Conservation (phyloP, 1,140 invertebrate species). For the Macrostomum lignano region DNA sequence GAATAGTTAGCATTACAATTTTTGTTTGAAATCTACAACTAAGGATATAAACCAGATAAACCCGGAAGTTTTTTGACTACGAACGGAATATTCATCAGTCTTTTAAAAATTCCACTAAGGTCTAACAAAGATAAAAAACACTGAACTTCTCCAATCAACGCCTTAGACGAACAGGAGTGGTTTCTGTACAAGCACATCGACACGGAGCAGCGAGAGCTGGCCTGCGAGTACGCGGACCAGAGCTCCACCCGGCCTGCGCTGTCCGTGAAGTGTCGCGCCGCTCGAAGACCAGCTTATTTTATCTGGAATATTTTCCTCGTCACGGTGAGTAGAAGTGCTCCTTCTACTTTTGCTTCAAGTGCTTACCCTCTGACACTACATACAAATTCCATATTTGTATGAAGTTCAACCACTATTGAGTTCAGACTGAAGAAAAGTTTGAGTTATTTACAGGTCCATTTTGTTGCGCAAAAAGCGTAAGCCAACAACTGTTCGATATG, state of each 20-base stretch:
- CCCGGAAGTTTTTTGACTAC: neutral
- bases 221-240: slow-evolving; percentile 1
- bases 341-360: neutral
- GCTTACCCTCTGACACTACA: too few species aligned
- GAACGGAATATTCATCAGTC: too few species aligned
- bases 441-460: too few species aligned
- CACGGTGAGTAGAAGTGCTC: slow-evolving; percentile 6
- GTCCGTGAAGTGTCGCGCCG: slow-evolving; percentile 9
- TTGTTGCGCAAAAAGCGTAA: too few species aligned
- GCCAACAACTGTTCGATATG: too few species aligned
- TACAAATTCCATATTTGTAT: too few species aligned
- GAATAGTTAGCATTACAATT: neutral
- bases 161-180: slow-evolving; percentile 11
- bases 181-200: slow-evolving; percentile 7
- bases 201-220: neutral
- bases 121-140: neutral
- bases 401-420: too few species aligned
- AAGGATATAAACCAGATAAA: neutral
- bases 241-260: slow-evolving; percentile 6
- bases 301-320: slow-evolving; percentile 10
- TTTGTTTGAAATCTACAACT: neutral
- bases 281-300: slow-evolving; percentile 9
- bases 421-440: too few species aligned
- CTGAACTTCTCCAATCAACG: neutral
- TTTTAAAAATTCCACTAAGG: slow-evolving; percentile 12